Evolutionary conservation across 1,140 invertebrate genomes (phyloP), one percentile per base, ranked within the genome.

Genomic region (Bilobella aurantiaca): DNA sequence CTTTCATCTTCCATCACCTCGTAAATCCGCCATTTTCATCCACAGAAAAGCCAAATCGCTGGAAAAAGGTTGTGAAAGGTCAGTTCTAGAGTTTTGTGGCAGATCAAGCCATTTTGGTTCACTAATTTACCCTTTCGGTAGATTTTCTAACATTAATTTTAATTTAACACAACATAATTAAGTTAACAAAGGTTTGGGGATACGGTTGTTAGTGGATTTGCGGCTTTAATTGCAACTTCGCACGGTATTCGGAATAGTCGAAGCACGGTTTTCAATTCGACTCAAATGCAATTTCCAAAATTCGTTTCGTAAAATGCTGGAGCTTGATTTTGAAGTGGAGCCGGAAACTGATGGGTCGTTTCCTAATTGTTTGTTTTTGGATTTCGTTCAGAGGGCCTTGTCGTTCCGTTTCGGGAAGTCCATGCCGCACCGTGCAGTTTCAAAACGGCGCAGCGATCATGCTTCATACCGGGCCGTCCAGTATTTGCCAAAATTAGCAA

Each of bases 391-490:
- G 75, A 70, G 59, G 64, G 59, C 1, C 57, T 69, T 18, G 60
- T 73, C 16, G 70, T 87, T 72, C 83, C 85, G 67, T 90, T 86
- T 75, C 82, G 77, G 60, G 78, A 81, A 34, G 79, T 91, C 62
- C 85, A 91, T 74, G 78, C 82, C 8, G 75, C 82, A 62, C 81
- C 85, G 16, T 75, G 84, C 27, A 86, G 87, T 73, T 88, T 90
- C 73, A 87, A 84, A 67, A 87, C 84, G 0, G 83, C 84, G 30
- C 81, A 85, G 67, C 78, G 84, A 30, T 85, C 86, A 77, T 84
- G 90, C 66, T 91, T 90, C 76, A 88, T 93, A 69, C 87, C 87
- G 1, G 84, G 83, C 0, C 78, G 84, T 29, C 84, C 87, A 73
- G 83, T 93, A 56, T 77, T 82, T 62, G 85, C 88, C 3, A 83